phyloP scores from a whole-genome alignment of 2,797 vertebrate genomes.

The Ibycter americanus region DNA sequence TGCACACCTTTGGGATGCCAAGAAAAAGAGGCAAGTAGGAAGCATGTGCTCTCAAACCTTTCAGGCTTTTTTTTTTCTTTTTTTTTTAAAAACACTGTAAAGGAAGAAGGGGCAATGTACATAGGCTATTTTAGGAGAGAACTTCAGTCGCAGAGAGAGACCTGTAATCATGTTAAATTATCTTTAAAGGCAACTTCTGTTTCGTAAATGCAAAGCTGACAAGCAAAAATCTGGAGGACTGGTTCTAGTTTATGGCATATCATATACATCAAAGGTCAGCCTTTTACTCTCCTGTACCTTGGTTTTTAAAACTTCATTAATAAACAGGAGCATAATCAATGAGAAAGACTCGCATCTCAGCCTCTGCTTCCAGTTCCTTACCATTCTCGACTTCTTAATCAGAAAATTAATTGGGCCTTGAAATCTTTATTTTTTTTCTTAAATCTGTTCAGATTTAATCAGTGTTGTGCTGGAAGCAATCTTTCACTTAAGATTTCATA shows the following conservation, averaged over 20 bases:
- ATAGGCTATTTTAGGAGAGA: neutral
- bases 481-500: conserved; percentile 60
- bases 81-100: neutral
- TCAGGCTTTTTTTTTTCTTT: neutral
- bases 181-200: conserved; percentile 30
- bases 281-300: neutral
- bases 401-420: conserved; percentile 46
- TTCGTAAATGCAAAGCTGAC: conserved; percentile 12
- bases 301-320: conserved; percentile 31
- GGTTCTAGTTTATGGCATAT: conserved; percentile 48
- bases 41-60: neutral
- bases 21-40: neutral
- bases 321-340: conserved; percentile 26
- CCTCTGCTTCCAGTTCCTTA: neutral
- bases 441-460: conserved; percentile 36
- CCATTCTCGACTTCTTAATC: conserved; percentile 40
- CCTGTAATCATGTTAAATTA: neutral
- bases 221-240: conserved; percentile 28
- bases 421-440: conserved; percentile 23
- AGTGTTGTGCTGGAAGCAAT: conserved; percentile 60
- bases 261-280: conserved; percentile 26
- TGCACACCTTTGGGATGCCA: neutral
- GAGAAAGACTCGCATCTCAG: neutral
- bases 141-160: neutral
- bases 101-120: neutral